These are phyloP conservation scores for Sarcophaga variegata DNA, from an alignment of 2,888 invertebrate species.

Conservation along the genomic window DNA sequence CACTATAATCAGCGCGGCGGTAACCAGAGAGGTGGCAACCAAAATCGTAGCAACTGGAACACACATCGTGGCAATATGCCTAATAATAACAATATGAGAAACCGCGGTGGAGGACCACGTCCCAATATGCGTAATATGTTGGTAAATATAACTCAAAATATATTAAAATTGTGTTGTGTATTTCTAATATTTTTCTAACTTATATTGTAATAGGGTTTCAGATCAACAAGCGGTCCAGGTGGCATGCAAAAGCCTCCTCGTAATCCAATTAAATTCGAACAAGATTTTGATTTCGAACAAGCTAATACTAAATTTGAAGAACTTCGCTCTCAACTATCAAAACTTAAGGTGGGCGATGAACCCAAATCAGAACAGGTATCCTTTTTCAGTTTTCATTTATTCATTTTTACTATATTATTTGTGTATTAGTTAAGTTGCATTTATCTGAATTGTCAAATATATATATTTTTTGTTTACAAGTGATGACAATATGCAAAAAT, in stretches of 20 bases:
- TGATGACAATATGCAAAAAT: background rate
- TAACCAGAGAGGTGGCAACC: slow-evolving; percentile 73
- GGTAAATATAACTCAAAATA: slow-evolving; percentile 70
- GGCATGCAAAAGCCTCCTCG: slow-evolving; percentile 82
- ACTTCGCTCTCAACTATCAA: slow-evolving; percentile 91
- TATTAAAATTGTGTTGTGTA: slow-evolving; percentile 67
- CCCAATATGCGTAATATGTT: slow-evolving; percentile 80
- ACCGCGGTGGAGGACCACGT: slow-evolving; percentile 79
- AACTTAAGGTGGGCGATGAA: slow-evolving; percentile 88
- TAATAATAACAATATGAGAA: slow-evolving; percentile 78
- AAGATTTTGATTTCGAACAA: slow-evolving; percentile 99
- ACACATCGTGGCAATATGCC: slow-evolving; percentile 79
- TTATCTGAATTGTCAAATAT: background rate
- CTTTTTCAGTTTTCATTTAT: slow-evolving; percentile 68
- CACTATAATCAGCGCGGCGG: slow-evolving; percentile 79
- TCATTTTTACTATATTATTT: slow-evolving; percentile 50
- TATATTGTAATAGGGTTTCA: slow-evolving; percentile 75
- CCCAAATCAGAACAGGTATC: slow-evolving; percentile 82
- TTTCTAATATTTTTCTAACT: background rate
- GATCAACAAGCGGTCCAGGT: slow-evolving; percentile 81
- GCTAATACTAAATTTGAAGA: slow-evolving; percentile 99
- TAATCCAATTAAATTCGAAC: slow-evolving; percentile 92
- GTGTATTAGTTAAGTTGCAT: slow-evolving; percentile 46
- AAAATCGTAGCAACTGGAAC: slow-evolving; percentile 79
- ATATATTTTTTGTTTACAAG: slow-evolving; percentile 8